Percentiles rank a stretch among this genome's conserved stretches.
These are phyloP conservation scores for Labroides dimidiatus DNA, from an alignment of 2,797 vertebrate species.

Conservation along the genomic window DNA sequence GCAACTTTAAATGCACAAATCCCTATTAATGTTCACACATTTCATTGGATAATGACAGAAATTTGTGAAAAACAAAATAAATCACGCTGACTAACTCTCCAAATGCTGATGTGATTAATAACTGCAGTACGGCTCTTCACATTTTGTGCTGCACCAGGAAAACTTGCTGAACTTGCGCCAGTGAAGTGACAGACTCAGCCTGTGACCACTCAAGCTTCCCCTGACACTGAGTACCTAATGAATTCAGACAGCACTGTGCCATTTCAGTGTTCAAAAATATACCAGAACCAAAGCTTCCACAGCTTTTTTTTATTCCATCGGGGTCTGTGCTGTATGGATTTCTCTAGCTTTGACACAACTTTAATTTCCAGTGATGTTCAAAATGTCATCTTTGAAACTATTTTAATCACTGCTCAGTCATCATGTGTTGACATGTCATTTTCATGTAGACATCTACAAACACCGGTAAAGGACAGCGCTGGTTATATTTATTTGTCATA, in stretches of 20 bases:
- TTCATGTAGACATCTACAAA: not conserved
- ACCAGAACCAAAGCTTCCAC: constrained; percentile 17
- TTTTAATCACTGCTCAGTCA: not conserved
- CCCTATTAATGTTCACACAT: constrained; percentile 28
- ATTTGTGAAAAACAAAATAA: constrained; percentile 28
- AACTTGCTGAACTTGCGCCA: constrained; percentile 19
- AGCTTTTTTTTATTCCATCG: constrained; percentile 21
- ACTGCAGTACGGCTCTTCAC: constrained; percentile 12
- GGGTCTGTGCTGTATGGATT: not conserved
- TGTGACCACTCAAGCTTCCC: constrained; percentile 24
- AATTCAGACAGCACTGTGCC: constrained; percentile 7
- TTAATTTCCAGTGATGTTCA: no score
- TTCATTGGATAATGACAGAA: constrained; percentile 29
- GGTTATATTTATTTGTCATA: constrained; percentile 9
- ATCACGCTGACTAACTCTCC: constrained; percentile 26
- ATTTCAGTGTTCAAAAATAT: constrained; percentile 31
- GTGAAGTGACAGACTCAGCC: constrained; percentile 12
- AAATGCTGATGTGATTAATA: constrained; percentile 24
- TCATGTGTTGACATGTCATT: not conserved
- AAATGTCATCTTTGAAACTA: not conserved
- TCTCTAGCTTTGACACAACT: not conserved
- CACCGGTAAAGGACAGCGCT: not conserved
- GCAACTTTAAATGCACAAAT: constrained; percentile 37
- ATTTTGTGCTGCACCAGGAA: constrained; percentile 16
- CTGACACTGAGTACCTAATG: constrained; percentile 10